phyloP scores from a whole-genome alignment of 2,797 vertebrate genomes.

The Myripristis jacobus region DNA sequence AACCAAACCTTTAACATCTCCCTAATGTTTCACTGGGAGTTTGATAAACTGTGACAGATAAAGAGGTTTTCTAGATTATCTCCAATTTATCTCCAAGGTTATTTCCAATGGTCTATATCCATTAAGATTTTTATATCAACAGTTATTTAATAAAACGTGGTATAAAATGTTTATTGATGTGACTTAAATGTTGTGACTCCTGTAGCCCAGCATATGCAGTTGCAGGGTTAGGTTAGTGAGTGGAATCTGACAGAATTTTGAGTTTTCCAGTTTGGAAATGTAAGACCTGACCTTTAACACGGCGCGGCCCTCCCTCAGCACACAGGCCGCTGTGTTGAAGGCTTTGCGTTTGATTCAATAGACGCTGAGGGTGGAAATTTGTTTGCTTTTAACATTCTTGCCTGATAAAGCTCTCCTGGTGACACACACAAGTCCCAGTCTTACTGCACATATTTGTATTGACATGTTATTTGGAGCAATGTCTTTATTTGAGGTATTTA shows the following conservation, averaged over 20 bases:
- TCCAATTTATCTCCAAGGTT: too few relatives aligned
- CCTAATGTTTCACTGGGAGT: constrained; percentile 9
- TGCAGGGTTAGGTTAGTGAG: too few relatives aligned
- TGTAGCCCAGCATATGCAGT: neutral
- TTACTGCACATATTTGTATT: neutral
- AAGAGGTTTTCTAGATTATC: neutral
- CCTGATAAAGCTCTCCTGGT: constrained; percentile 26
- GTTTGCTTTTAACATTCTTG: constrained; percentile 57
- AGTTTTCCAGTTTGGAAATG: neutral
- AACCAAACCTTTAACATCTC: constrained; percentile 41
- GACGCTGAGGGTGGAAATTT: constrained; percentile 43
- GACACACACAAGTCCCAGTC: constrained; percentile 1
- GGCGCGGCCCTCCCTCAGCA: constrained; percentile 47
- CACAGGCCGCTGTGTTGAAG: constrained; percentile 37
- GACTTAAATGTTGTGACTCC: too few relatives aligned
- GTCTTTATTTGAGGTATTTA: neutral
- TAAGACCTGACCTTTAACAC: constrained; percentile 9
- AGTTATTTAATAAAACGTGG: neutral
- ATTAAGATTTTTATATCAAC: neutral
- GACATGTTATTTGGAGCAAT: neutral
- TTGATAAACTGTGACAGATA: constrained; percentile 19
- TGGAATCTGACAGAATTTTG: neutral
- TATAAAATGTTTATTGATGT: neutral
- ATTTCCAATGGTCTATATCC: too few relatives aligned
- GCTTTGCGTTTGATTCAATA: constrained; percentile 36